phyloP scores from a whole-genome alignment of 1,140 invertebrate species.

The Phymastichus coffea region DNA sequence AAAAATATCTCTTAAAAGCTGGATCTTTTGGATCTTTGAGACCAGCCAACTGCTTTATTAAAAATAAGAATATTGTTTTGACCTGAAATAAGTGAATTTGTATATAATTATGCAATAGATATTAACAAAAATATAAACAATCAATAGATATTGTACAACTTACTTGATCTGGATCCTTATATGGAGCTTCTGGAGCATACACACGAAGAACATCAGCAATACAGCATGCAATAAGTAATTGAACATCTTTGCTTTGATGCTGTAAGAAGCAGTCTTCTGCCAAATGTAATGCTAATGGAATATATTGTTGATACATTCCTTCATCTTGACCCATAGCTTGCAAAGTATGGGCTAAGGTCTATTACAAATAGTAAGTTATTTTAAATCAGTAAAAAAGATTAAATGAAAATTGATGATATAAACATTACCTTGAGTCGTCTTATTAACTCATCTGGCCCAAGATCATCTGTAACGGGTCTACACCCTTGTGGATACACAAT shows the following conservation, averaged over 20 bases:
- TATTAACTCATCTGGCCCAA: constrained; percentile 93
- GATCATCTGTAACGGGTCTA: constrained; percentile 85
- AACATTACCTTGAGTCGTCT: constrained; percentile 80
- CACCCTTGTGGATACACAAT: constrained; percentile 87
- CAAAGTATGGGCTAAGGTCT: constrained; percentile 88
- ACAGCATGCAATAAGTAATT: constrained; percentile 92
- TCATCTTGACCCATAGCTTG: constrained; percentile 96
- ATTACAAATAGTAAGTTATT: constrained; percentile 27
- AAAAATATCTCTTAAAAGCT: constrained; percentile 97
- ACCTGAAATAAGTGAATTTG: constrained; percentile 41
- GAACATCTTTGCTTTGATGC: constrained; percentile 89
- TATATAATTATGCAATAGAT: background rate
- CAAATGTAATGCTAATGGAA: constrained; percentile 89
- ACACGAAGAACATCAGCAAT: constrained; percentile 95
- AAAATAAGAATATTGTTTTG: constrained; percentile 91
- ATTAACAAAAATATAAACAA: constrained; percentile 14
- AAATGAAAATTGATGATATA: background rate
- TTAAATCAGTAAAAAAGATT: constrained; percentile 6
- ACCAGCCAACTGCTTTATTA: constrained; percentile 92
- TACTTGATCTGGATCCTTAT: constrained; percentile 92
- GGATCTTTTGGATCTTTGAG: constrained; percentile 95
- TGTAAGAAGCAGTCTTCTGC: constrained; percentile 91
- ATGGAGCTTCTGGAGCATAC: constrained; percentile 98
- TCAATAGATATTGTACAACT: constrained; percentile 56
- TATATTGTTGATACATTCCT: constrained; percentile 90